Evolutionary conservation across 2,797 vertebrate genomes (phyloP).

Genomic region (Austrolebias charrua): DNA sequence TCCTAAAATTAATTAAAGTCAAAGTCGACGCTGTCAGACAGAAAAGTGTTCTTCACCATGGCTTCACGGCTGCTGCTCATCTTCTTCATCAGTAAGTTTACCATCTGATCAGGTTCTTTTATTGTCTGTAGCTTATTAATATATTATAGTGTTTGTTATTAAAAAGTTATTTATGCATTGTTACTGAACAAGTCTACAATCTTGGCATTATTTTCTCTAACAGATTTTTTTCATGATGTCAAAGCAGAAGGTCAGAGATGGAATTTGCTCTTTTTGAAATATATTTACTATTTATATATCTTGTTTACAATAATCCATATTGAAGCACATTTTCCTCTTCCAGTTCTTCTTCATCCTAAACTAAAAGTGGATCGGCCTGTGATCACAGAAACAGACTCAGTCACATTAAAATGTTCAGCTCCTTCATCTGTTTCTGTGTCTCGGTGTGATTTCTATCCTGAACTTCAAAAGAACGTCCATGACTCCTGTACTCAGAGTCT

Average conservation of each 20-base stretch:
- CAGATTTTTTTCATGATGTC: not conserved
- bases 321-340: not conserved
- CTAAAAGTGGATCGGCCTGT: not conserved
- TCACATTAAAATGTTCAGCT: slow-evolving; percentile 35
- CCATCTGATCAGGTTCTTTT: not conserved
- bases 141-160: no score
- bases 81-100: slow-evolving; percentile 23
- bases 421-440: not conserved
- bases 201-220: not conserved
- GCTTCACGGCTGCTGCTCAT: not conserved
- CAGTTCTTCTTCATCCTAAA: slow-evolving; percentile 10
- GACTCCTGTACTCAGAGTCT: not conserved
- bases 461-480: fast-evolving
- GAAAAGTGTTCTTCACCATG: slow-evolving; percentile 12
- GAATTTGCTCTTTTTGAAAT: not conserved
- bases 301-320: not conserved
- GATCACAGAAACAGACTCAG: slow-evolving; percentile 37
- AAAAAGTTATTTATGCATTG: no score
- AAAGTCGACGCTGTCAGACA: no score
- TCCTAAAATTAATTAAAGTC: no score
- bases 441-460: slow-evolving; percentile 36
- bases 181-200: no score
- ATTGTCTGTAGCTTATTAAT: not conserved
- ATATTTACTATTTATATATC: no score
- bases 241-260: slow-evolving; percentile 8